Conservation (phyloP, 2,888 invertebrate species). For the Eilema depressum region DNA sequence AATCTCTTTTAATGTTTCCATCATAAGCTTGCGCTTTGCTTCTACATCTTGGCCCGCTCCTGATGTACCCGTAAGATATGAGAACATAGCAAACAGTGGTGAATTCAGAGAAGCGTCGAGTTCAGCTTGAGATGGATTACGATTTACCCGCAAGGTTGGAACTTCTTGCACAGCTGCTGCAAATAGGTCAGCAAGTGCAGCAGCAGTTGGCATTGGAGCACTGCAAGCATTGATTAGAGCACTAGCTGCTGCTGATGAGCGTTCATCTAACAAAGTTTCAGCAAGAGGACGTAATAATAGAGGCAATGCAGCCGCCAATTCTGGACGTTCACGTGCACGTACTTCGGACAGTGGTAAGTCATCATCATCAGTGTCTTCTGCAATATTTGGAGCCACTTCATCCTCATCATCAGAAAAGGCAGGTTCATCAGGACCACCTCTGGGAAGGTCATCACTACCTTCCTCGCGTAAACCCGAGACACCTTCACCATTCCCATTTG, state of each 20-base stretch:
- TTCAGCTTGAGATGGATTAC: slow-evolving; percentile 82
- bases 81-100: slow-evolving; percentile 95
- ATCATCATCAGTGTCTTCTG: slow-evolving; percentile 90
- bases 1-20: slow-evolving; percentile 94
- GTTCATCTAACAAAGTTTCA: slow-evolving; percentile 81
- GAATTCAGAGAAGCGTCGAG: slow-evolving; percentile 91
- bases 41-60: slow-evolving; percentile 84
- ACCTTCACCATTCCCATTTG: slow-evolving; percentile 83
- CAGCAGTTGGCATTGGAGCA: slow-evolving; percentile 75
- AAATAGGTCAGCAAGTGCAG: slow-evolving; percentile 80
- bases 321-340: slow-evolving; percentile 89
- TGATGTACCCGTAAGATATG: slow-evolving; percentile 90
- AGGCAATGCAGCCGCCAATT: slow-evolving; percentile 81
- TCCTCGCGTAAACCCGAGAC: slow-evolving; percentile 83
- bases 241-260: slow-evolving; percentile 73
- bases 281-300: slow-evolving; percentile 77
- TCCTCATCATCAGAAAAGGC: slow-evolving; percentile 96
- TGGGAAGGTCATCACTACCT: slow-evolving; percentile 73
- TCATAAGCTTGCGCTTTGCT: slow-evolving; percentile 92
- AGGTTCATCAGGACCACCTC: slow-evolving; percentile 89
- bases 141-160: slow-evolving; percentile 80
- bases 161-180: slow-evolving; percentile 83
- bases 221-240: slow-evolving; percentile 75
- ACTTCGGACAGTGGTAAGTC: slow-evolving; percentile 93
- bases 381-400: slow-evolving; percentile 79